Conservation (phyloP, 2,797 vertebrate species). For the Monodelphis domestica region DNA sequence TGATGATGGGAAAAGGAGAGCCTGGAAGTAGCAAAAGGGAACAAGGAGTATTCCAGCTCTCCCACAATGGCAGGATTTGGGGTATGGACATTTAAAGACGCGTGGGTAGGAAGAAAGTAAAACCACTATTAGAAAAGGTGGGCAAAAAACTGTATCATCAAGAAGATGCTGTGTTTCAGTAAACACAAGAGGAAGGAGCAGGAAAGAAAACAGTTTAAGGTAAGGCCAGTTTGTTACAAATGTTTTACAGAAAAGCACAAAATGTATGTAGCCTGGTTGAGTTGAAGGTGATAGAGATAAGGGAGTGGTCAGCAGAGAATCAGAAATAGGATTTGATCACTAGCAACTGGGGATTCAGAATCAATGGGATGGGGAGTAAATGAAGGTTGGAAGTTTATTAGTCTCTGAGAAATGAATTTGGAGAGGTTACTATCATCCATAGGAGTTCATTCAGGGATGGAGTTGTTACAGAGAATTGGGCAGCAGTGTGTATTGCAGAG, state of each 20-base stretch:
- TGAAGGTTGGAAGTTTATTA: neutral
- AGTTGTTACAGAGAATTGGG: neutral
- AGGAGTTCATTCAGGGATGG: neutral
- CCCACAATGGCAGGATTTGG: too few relatives aligned
- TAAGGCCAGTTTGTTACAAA: neutral
- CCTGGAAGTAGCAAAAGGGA: neutral
- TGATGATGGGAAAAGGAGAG: neutral
- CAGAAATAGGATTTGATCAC: neutral
- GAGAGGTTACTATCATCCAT: neutral
- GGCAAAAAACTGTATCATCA: neutral
- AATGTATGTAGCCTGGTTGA: neutral
- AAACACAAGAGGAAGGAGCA: neutral
- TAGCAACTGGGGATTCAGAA: neutral
- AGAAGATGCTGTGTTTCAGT: neutral
- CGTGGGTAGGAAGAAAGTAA: neutral
- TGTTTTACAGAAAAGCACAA: neutral
- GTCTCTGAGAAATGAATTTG: neutral
- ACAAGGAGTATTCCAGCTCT: neutral
- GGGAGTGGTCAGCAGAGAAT: neutral
- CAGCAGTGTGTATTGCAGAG: neutral
- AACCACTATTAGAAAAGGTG: neutral
- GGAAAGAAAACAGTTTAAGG: neutral
- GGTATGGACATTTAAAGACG: too few relatives aligned
- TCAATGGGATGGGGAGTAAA: neutral
- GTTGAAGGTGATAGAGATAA: neutral